Base-by-base conservation (phyloP, 2,888 invertebrate genomes). In the Protophormia terraenovae region DNA sequence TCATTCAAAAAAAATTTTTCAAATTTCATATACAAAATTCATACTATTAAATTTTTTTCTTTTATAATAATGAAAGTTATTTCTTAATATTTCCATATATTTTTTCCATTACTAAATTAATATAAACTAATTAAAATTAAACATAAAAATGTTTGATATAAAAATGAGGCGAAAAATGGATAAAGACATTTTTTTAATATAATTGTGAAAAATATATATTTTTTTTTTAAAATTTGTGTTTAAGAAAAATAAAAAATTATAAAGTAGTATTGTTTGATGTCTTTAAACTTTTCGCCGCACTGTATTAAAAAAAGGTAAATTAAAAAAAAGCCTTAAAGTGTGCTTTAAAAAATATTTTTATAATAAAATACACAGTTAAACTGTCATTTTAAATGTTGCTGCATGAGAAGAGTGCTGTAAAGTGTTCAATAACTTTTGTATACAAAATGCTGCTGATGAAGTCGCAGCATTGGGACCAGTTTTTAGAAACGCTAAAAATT, bases 401-500 rank as follows among this genome's bases (percentile, higher is more conserved):
- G 69, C 73, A 71, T 71, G 76, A 12, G 82, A 47, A 38, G 82
- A 64, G n/a, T 69, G 58, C 53, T n/a, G n/a, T n/a, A 87, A 50
- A n/a, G 86, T 85, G 27, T 87, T 80, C 47, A 89, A 82, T 12
- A 89, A 71, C 27, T 87, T 88, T 79, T 89, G 89, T 72, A 89
- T 62, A 58, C 85, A 86, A 53, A 62, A 83, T 12, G 86, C 86
- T 7, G 88, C 86, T 14, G 86, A 86, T 1, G 85, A 84, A 27
- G 88, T 84, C 14, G 86, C 79, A 5, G 85, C 76, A 47, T 87
- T 84, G 53, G 88, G 87, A 1, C 89, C 89, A 32, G 82, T 77
- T 50, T 86, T 87, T 47, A 90, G 78, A 75, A 90, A 90, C 14
- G 87, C 78, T 27, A 87, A 53, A 75, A 90, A 90, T 55, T 89